A percentile compares a stretch with the other conserved stretches of the same genome.
Conservation (phyloP, 2,113 vertebrate species). For the Fulica atra region DNA sequence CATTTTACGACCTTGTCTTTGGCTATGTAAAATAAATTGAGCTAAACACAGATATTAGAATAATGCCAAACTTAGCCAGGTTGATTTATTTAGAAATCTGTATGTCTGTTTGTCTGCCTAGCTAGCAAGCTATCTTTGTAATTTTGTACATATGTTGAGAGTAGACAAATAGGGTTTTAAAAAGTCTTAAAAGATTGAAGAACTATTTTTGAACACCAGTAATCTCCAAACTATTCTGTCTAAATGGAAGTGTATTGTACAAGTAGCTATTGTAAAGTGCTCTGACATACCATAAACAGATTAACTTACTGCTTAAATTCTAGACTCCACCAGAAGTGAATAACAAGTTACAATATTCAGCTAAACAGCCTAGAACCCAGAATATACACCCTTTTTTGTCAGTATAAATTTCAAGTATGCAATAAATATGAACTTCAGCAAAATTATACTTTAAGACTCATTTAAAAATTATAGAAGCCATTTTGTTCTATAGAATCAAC, state of each 20-base stretch:
- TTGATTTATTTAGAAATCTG: background rate
- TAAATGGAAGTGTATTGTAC: background rate
- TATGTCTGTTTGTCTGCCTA: background rate
- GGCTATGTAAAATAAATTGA: background rate
- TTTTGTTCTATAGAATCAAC: background rate
- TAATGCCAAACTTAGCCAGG: background rate
- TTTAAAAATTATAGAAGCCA: background rate
- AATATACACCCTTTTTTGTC: background rate
- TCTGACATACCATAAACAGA: background rate
- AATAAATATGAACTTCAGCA: background rate
- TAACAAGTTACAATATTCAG: background rate
- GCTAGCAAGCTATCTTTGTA: background rate
- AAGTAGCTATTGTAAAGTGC: background rate
- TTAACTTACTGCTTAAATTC: background rate
- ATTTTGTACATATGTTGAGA: background rate
- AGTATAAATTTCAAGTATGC: background rate
- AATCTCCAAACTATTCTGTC: background rate
- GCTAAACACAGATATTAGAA: background rate
- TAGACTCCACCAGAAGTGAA: background rate
- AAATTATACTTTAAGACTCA: background rate
- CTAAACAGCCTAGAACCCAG: background rate
- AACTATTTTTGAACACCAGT: background rate
- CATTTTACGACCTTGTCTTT: background rate
- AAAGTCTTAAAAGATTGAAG: background rate
- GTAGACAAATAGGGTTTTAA: background rate